A percentile compares a stretch with the other conserved stretches of the same genome.
phyloP scores from a whole-genome alignment of 2,888 invertebrate species.

The Drosophila imparisetae region DNA sequence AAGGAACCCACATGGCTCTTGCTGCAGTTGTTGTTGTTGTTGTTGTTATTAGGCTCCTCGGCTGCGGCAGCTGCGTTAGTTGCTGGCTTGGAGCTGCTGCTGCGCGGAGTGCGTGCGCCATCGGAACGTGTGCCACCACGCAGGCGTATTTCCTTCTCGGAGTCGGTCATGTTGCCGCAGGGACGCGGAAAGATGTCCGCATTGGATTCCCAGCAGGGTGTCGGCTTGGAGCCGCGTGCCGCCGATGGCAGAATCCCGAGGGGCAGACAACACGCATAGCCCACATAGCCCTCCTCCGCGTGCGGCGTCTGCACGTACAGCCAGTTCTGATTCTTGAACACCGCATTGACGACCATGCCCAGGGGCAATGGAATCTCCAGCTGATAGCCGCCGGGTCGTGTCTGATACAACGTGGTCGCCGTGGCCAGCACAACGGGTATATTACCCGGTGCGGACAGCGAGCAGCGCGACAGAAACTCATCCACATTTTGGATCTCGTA shows the following conservation, averaged over 20 bases:
- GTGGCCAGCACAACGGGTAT: slow-evolving; percentile 93
- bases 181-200: slow-evolving; percentile 93
- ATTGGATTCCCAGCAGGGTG: slow-evolving; percentile 92
- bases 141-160: slow-evolving; percentile 88
- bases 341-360: slow-evolving; percentile 94
- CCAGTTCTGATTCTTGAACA: slow-evolving; percentile 94
- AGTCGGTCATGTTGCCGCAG: slow-evolving; percentile 92
- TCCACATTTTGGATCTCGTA: slow-evolving; percentile 93
- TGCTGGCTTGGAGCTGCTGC: slow-evolving; percentile 60
- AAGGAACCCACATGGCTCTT: slow-evolving; percentile 65
- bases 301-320: slow-evolving; percentile 94
- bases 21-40: slow-evolving; percentile 68
- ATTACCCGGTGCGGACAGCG: slow-evolving; percentile 92
- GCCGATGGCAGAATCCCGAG: slow-evolving; percentile 89
- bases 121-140: slow-evolving; percentile 89
- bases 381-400: slow-evolving; percentile 89
- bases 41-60: slow-evolving; percentile 50
- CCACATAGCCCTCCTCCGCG: slow-evolving; percentile 92
- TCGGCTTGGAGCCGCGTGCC: slow-evolving; percentile 85
- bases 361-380: slow-evolving; percentile 89
- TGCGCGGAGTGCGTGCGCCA: slow-evolving; percentile 86
- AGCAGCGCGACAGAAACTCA: slow-evolving; percentile 91
- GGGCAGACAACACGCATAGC: slow-evolving; percentile 91
- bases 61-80: not conserved
- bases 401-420: slow-evolving; percentile 90